phyloP scores from a whole-genome alignment of 2,888 invertebrate species.

The Agelastica alni region DNA sequence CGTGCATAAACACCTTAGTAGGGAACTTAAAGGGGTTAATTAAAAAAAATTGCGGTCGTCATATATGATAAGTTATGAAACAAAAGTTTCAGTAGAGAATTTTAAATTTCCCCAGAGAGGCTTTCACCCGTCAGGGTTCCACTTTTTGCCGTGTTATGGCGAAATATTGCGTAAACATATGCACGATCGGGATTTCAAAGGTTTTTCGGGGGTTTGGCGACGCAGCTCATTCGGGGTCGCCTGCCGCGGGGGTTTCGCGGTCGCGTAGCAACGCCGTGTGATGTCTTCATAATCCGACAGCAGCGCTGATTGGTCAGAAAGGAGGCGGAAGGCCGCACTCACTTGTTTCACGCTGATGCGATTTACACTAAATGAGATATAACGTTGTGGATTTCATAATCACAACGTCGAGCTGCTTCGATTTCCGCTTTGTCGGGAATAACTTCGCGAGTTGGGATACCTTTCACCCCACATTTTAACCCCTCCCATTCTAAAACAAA shows the following conservation, averaged over 20 bases:
- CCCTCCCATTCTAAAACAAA: too few relatives aligned
- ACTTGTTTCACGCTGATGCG: conserved; percentile 52
- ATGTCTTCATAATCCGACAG: conserved; percentile 53
- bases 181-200: conserved; percentile 31
- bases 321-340: conserved; percentile 47
- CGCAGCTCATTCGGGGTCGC: conserved; percentile 40
- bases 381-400: conserved; percentile 41
- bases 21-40: too few relatives aligned
- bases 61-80: too few relatives aligned
- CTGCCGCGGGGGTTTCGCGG: conserved; percentile 50
- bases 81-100: conserved; percentile 9
- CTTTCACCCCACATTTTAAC: not conserved
- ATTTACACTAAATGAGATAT: conserved; percentile 47
- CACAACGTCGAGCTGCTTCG: conserved; percentile 22
- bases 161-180: conserved; percentile 34
- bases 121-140: conserved; percentile 11
- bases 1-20: too few relatives aligned
- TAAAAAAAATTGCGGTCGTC: too few relatives aligned
- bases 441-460: conserved; percentile 9
- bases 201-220: conserved; percentile 29
- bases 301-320: conserved; percentile 56
- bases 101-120: conserved; percentile 22
- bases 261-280: conserved; percentile 56
- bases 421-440: conserved; percentile 14
- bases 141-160: conserved; percentile 24